These are phyloP conservation scores for Nothoprocta perdicaria DNA, from an alignment of 2,113 vertebrate genomes.

Conservation along the genomic window DNA sequence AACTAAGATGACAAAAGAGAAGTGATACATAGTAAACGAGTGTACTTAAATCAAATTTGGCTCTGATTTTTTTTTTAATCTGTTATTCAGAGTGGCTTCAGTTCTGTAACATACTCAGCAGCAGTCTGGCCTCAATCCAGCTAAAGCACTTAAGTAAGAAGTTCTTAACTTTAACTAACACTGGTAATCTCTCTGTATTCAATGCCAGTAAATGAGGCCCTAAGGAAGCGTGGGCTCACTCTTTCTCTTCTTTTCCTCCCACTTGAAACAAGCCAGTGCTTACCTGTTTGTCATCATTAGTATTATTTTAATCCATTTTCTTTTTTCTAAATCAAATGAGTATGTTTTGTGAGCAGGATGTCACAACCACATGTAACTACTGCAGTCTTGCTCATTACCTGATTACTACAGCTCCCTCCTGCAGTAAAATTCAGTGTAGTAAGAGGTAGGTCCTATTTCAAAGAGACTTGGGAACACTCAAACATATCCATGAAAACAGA, in stretches of 20 bases:
- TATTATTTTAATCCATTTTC: not conserved
- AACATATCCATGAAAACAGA: not conserved
- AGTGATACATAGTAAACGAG: not conserved
- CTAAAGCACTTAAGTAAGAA: slow-evolving; percentile 42
- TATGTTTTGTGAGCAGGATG: not conserved
- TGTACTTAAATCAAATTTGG: slow-evolving; percentile 46
- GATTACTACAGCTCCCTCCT: not conserved
- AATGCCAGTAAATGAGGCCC: not conserved
- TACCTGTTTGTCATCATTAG: not conserved
- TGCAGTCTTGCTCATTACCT: not conserved
- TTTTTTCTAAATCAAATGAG: not conserved
- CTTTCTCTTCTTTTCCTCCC: not conserved
- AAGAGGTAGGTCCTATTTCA: not conserved
- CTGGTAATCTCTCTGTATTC: slow-evolving; percentile 2
- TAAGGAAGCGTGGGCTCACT: not conserved
- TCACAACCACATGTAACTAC: not conserved
- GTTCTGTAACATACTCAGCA: slow-evolving; percentile 43
- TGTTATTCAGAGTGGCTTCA: slow-evolving; percentile 26
- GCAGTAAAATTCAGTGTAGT: not conserved
- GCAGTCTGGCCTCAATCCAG: slow-evolving; percentile 52
- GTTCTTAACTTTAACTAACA: slow-evolving; percentile 58
- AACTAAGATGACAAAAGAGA: not conserved
- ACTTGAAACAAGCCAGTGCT: not conserved
- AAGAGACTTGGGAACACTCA: not conserved
- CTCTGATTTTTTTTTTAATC: not conserved